Evolutionary conservation across 2,888 invertebrate species (phyloP), one percentile per base, ranked within the genome.

Genomic region (Zygothrica quintamaculata): DNA sequence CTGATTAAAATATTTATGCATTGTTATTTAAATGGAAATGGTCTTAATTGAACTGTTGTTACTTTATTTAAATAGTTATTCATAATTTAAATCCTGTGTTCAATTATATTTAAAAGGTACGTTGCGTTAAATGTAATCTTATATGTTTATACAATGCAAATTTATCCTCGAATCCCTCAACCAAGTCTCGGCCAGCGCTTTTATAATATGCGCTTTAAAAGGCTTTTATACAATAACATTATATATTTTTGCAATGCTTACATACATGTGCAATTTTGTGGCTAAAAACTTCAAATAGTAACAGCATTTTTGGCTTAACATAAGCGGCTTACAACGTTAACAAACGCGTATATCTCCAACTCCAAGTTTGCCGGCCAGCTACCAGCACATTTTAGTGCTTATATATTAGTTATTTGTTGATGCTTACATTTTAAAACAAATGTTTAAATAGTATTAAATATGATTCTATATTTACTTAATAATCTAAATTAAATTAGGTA

Each of bases 1-100:
- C 62, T 57, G 62, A 66, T 74, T 69, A 82, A 72, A 42, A 43
- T 59, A 74, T 84, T 81, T 76, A 67, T 61, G 75, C 62, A 72
- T 78, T 78, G 74, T 84, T 85, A 86, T 86, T 86, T 74, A 84
- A 82, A 86, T 86, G 71, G 73, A 84, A 86, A 71, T 64, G 66
- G 72, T 74, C 74, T 86, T 86, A 74, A 77, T 82, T 84, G 79
- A 82, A 84, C 78, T 84, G 75, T 62, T 73, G 70, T 64, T 68
- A 59, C 64, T 71, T 68, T 73, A 77, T 79, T 82, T 80, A 80
- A 84, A 84, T 68, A 74, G 72, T 65, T 70, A 82, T 82, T 80
- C 77, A 84, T 77, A 74, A 86, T 82, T 84, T 62, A 84, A 86
- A 74, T 64, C 72, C 66, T 65, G 34, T 58, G 69, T 50, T 69